Evolutionary conservation across 1,140 invertebrate genomes (phyloP).

Genomic region (Drosophila kepulauana): DNA sequence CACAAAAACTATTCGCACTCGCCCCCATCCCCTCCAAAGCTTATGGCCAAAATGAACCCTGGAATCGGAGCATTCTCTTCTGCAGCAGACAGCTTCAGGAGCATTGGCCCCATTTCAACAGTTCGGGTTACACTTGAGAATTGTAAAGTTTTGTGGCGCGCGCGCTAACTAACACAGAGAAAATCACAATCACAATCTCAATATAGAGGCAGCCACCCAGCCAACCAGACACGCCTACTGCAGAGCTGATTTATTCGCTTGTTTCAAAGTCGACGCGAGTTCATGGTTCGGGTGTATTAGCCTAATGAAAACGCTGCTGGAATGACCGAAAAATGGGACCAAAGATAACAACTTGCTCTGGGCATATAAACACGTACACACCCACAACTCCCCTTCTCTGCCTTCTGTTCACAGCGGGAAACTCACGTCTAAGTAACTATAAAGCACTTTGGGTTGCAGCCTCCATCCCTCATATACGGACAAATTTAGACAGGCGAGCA

Average conservation of each 20-base stretch:
- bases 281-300: slow-evolving; percentile 41
- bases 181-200: slow-evolving; percentile 18
- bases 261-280: slow-evolving; percentile 16
- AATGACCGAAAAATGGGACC: slow-evolving; percentile 32
- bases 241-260: slow-evolving; percentile 42
- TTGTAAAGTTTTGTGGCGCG: slow-evolving; percentile 32
- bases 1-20: slow-evolving; percentile 10
- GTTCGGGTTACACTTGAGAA: slow-evolving; percentile 28
- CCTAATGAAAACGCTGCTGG: slow-evolving; percentile 60
- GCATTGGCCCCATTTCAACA: slow-evolving; percentile 29
- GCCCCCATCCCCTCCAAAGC: neutral
- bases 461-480: slow-evolving; percentile 1
- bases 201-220: neutral
- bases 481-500: slow-evolving; percentile 32
- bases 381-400: neutral
- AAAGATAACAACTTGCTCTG: slow-evolving; percentile 41
- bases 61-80: slow-evolving; percentile 1
- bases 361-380: slow-evolving; percentile 63
- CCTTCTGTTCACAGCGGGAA: slow-evolving; percentile 10
- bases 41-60: slow-evolving; percentile 21
- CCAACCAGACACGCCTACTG: slow-evolving; percentile 1
- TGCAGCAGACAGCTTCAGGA: slow-evolving; percentile 5
- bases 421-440: slow-evolving; percentile 50
- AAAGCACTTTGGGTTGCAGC: slow-evolving; percentile 46
- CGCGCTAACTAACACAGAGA: slow-evolving; percentile 4